Conservation (phyloP, 2,113 vertebrate genomes). For the Narcine bancroftii region DNA sequence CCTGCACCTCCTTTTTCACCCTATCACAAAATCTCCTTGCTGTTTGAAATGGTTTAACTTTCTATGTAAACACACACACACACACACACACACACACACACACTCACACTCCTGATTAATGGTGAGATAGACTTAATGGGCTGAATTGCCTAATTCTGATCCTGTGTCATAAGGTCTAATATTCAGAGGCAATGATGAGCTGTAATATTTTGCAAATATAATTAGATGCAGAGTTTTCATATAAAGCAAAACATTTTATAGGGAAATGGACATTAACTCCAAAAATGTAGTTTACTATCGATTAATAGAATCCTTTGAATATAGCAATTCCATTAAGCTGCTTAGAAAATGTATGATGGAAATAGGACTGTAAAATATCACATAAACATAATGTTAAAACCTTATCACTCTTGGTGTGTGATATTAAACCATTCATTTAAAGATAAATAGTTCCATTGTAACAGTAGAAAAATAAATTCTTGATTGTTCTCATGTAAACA, state of each 20-base stretch:
- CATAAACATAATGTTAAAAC: constrained; percentile 31
- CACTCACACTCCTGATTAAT: too few species aligned
- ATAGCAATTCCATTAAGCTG: constrained; percentile 21
- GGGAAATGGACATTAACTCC: not conserved
- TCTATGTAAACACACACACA: too few species aligned
- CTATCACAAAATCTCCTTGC: not conserved
- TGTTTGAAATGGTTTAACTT: not conserved
- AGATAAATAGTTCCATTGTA: constrained; percentile 33
- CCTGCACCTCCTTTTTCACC: not conserved
- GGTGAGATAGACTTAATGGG: too few species aligned
- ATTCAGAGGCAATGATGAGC: not conserved
- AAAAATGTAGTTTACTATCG: constrained; percentile 9
- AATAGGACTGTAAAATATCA: constrained; percentile 12
- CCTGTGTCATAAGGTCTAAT: too few species aligned
- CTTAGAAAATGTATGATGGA: not conserved
- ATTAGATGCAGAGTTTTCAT: not conserved
- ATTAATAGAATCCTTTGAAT: constrained; percentile 35
- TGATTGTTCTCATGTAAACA: not conserved
- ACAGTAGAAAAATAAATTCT: not conserved
- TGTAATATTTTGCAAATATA: constrained; percentile 2
- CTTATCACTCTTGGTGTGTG: not conserved
- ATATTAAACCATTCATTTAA: constrained; percentile 29
- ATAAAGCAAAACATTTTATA: constrained; percentile 23
- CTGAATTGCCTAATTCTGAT: too few species aligned
- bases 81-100: too few species aligned